Conservation (phyloP, 2,797 vertebrate genomes). For the Scomberomorus guttatus region DNA sequence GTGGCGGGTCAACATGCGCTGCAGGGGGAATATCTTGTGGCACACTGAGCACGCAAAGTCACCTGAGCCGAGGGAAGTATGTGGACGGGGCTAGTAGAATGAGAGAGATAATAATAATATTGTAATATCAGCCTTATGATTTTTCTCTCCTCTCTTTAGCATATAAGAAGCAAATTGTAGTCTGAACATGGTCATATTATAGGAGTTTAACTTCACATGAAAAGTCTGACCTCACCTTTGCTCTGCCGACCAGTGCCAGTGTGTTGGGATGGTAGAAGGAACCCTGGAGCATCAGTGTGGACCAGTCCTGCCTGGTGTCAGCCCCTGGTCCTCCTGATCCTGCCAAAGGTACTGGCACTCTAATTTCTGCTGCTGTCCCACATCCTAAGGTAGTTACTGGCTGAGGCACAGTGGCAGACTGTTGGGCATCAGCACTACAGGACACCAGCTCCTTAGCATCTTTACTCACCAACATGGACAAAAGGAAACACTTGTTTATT, state of each 20-base stretch:
- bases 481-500: not conserved
- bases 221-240: slow-evolving; percentile 75
- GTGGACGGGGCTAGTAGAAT: slow-evolving; percentile 58
- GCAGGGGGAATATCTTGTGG: slow-evolving; percentile 90
- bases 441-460: slow-evolving; percentile 19
- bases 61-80: slow-evolving; percentile 61
- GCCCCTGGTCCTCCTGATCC: slow-evolving; percentile 23
- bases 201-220: slow-evolving; percentile 9
- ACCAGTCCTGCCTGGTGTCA: slow-evolving; percentile 60
- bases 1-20: slow-evolving; percentile 93
- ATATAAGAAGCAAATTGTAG: not conserved
- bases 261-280: slow-evolving; percentile 64
- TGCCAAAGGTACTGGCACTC: slow-evolving; percentile 20
- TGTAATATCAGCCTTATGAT: not conserved
- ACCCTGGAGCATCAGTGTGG: slow-evolving; percentile 66
- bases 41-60: slow-evolving; percentile 86
- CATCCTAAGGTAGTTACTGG: slow-evolving; percentile 4
- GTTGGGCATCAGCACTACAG: slow-evolving; percentile 15
- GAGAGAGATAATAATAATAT: slow-evolving; percentile 7
- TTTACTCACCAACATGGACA: slow-evolving; percentile 39
- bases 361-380: slow-evolving; percentile 25
- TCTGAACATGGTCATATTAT: slow-evolving; percentile 2
- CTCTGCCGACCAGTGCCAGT: slow-evolving; percentile 65
- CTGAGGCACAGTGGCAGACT: slow-evolving; percentile 13
- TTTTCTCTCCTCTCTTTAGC: not conserved